These are phyloP conservation scores for Drosophila mulleri DNA, from an alignment of 2,888 invertebrate genomes.

Conservation along the genomic window DNA sequence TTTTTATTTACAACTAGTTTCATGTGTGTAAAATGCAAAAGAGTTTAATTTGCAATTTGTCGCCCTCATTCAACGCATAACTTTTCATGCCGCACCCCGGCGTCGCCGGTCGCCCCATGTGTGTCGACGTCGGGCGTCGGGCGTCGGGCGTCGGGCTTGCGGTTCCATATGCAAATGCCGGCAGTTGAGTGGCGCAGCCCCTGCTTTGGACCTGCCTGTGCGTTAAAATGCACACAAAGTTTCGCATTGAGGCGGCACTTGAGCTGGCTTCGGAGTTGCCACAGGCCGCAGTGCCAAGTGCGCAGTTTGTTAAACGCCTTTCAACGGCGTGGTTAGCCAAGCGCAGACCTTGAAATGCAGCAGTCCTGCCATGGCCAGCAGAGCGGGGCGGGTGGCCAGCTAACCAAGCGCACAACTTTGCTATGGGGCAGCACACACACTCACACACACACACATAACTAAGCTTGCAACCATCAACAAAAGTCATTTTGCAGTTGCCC, in stretches of 20 bases:
- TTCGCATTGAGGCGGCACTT: conserved; percentile 71
- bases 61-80: conserved; percentile 79
- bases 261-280: conserved; percentile 59
- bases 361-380: conserved; percentile 15
- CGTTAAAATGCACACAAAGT: conserved; percentile 70
- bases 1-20: conserved; percentile 68
- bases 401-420: conserved; percentile 68
- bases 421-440: conserved; percentile 34
- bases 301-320: conserved; percentile 79
- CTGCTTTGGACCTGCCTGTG: conserved; percentile 43
- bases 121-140: background rate
- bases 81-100: conserved; percentile 60
- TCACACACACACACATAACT: background rate
- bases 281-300: conserved; percentile 55
- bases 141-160: conserved; percentile 58
- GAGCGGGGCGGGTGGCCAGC: conserved; percentile 21
- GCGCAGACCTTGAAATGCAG: conserved; percentile 74
- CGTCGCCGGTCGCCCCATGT: background rate
- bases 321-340: conserved; percentile 77
- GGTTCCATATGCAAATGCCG: conserved; percentile 76
- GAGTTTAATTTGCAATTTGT: conserved; percentile 81
- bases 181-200: conserved; percentile 38
- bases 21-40: conserved; percentile 75
- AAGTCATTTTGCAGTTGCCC: conserved; percentile 66
- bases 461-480: conserved; percentile 63